These are phyloP conservation scores for Athalia cordata DNA, from an alignment of 2,888 invertebrate genomes.

Conservation along the genomic window DNA sequence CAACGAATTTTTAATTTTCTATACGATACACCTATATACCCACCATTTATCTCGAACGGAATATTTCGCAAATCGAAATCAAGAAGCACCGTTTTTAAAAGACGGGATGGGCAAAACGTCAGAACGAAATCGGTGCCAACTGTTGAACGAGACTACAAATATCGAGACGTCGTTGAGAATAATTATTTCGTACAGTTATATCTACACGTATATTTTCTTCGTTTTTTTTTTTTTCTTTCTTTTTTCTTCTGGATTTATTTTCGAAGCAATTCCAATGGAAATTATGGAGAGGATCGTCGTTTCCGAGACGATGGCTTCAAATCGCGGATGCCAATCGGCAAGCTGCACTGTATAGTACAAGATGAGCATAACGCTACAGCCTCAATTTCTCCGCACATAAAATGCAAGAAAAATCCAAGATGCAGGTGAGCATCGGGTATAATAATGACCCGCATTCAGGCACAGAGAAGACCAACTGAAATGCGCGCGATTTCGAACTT, in stretches of 20 bases:
- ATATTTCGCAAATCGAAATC: conserved; percentile 8
- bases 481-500: conserved; percentile 9
- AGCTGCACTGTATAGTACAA: not conserved
- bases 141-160: conserved; percentile 10
- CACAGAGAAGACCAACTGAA: not conserved
- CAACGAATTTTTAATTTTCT: too few species aligned
- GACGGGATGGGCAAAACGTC: conserved; percentile 19
- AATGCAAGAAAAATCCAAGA: conserved; percentile 1
- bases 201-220: not conserved
- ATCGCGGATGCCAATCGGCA: not conserved
- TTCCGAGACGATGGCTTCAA: not conserved
- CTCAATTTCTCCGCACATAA: conserved; percentile 52
- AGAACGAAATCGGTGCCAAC: conserved; percentile 18
- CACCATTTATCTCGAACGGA: too few species aligned
- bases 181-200: conserved; percentile 20
- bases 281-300: not conserved
- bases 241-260: not conserved
- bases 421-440: not conserved
- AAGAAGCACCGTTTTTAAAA: not conserved
- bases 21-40: too few species aligned
- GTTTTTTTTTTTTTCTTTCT: not conserved
- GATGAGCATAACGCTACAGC: conserved; percentile 22
- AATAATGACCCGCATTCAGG: conserved; percentile 29
- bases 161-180: conserved; percentile 4
- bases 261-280: not conserved